Percentiles rank a stretch among this genome's conserved stretches.
Conservation (phyloP, 2,113 vertebrate species). For the Nothobranchius furzeri region DNA sequence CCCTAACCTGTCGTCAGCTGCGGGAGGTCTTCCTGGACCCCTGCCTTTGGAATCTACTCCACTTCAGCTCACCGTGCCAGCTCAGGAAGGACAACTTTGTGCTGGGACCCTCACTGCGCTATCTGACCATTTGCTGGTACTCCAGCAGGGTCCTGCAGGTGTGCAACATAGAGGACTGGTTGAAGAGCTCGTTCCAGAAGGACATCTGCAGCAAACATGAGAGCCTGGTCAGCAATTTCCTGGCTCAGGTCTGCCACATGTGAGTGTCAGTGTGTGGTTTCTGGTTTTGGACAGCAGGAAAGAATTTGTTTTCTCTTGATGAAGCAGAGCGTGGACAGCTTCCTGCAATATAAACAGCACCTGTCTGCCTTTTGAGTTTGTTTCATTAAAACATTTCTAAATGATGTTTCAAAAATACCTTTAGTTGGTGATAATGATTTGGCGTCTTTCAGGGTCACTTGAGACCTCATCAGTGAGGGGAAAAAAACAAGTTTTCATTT, state of each 20-base stretch:
- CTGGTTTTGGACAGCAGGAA: neutral
- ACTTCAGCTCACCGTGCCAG: slow-evolving; percentile 85
- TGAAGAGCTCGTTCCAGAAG: slow-evolving; percentile 89
- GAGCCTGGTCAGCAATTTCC: slow-evolving; percentile 83
- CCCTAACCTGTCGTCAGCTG: slow-evolving; percentile 82
- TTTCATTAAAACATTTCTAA: neutral
- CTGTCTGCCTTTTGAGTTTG: neutral
- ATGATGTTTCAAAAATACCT: neutral
- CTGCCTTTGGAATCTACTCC: slow-evolving; percentile 84
- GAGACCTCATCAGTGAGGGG: slow-evolving; percentile 5
- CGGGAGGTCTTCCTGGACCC: slow-evolving; percentile 86
- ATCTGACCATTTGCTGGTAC: slow-evolving; percentile 89
- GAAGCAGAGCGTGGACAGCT: neutral
- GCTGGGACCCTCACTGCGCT: slow-evolving; percentile 84
- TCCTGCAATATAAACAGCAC: slow-evolving; percentile 1
- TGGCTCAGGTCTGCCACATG: slow-evolving; percentile 85
- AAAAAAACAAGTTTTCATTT: slow-evolving; percentile 27
- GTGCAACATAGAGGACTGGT: slow-evolving; percentile 93
- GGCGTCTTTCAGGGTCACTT: slow-evolving; percentile 14
- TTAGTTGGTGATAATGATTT: slow-evolving; percentile 1
- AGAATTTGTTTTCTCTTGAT: neutral
- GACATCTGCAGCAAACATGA: slow-evolving; percentile 88
- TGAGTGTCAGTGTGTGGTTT: slow-evolving; percentile 73
- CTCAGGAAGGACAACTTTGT: slow-evolving; percentile 88
- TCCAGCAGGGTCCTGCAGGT: slow-evolving; percentile 88